Evolutionary conservation across 2,113 vertebrate species (phyloP).

Genomic region (Archocentrus centrarchus): DNA sequence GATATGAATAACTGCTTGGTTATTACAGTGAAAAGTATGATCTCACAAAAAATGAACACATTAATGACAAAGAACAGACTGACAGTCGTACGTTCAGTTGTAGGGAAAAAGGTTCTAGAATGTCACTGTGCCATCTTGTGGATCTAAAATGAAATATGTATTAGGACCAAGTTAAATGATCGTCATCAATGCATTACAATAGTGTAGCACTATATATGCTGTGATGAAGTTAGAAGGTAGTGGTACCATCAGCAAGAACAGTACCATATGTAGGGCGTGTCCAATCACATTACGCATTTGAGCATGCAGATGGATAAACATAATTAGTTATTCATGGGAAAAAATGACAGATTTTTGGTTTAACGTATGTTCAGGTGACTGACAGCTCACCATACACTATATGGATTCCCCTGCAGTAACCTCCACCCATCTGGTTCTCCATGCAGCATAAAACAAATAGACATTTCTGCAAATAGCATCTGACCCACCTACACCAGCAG

Average conservation of each 20-base stretch:
- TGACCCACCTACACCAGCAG: slow-evolving; percentile 54
- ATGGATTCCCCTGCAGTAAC: slow-evolving; percentile 21
- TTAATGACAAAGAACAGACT: neutral
- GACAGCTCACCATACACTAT: slow-evolving; percentile 25
- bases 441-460: slow-evolving; percentile 42
- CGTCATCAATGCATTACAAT: neutral
- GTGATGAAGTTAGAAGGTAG: neutral
- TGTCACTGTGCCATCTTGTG: too few relatives aligned
- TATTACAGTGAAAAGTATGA: too few relatives aligned
- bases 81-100: too few relatives aligned
- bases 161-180: neutral
- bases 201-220: neutral
- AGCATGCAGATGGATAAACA: slow-evolving; percentile 14
- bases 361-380: slow-evolving; percentile 41
- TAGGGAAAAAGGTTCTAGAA: neutral
- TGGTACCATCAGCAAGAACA: neutral
- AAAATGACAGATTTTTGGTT: slow-evolving; percentile 26
- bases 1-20: neutral
- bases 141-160: neutral
- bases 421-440: slow-evolving; percentile 48
- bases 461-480: slow-evolving; percentile 34
- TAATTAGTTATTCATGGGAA: neutral
- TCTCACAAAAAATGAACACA: too few relatives aligned
- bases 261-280: neutral
- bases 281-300: neutral